Evolutionary conservation across 2,888 invertebrate species (phyloP), one percentile per base, ranked within the genome.

Genomic region (Hirudinaria manillensis): DNA sequence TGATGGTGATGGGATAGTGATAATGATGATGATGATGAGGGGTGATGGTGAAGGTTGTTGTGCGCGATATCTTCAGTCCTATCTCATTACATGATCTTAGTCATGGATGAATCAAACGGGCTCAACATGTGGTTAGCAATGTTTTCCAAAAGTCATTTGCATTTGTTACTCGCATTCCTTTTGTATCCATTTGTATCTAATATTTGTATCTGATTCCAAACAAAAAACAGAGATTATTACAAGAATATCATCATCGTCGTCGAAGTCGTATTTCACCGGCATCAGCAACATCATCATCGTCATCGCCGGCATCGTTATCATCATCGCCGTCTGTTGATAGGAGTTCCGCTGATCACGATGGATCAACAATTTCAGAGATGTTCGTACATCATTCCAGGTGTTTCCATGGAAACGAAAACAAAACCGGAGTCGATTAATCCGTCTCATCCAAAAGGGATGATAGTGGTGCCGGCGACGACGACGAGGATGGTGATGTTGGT

Each of bases 1-100:
- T 51, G 74, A 74, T 38, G 67, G 45, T 51, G 67, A 74, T 36
- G 67, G 67, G 73, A 70, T 70, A 36, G 7, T 70, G 70, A 70
- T 38, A 38, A 36, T 13, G 70, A 70, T 6, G 38, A 70, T 19
- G 70, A 38, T 45, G 32, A 71, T 27, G 55, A 29, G n/a, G n/a
- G n/a, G n/a, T 51, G 13, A 51, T 51, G 24, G 19, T 19, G 27
- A 24, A 10, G 51, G 38, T 29, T 24, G 51, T 27, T 13, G 71
- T 45, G 29, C 6, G n/a, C 24, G 29, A 32, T n/a, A 36, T 10
- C 45, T 1, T 7, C 45, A 45, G 16, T 45, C 45, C 45, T 7
- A 45, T 16, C 10, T 45, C 45, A 45, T 1, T 10, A 10, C 45
- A 10, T 45, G 3, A 45, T 45, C 45, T 16, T 45, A 10, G 45